These are phyloP conservation scores for Halichondria panicea DNA, from an alignment of 37 sponge, comb jelly and placozoan species.

Conservation along the genomic window DNA sequence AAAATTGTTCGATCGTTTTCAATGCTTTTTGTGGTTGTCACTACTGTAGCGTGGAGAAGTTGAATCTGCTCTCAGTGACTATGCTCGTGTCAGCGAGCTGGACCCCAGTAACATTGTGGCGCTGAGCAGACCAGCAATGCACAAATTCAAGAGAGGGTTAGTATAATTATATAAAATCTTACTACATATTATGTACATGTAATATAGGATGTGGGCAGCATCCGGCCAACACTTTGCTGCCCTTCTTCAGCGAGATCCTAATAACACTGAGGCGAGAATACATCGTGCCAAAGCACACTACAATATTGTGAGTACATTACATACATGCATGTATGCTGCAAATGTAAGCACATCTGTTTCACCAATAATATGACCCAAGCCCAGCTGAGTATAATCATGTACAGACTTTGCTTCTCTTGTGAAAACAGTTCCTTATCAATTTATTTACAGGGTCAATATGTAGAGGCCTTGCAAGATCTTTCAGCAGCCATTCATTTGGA, in stretches of 20 bases:
- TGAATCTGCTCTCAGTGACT: conserved; percentile 69
- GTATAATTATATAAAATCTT: neutral
- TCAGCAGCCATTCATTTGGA: conserved; percentile 90
- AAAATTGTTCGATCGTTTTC: neutral
- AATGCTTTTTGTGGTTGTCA: neutral
- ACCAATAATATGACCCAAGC: neutral
- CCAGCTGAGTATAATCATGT: neutral
- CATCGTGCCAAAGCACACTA: conserved; percentile 47
- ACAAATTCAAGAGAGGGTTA: conserved; percentile 50
- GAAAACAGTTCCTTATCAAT: neutral
- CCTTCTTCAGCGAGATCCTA: conserved; percentile 46
- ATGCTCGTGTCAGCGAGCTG: conserved; percentile 60
- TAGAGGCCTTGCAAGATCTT: conserved; percentile 76
- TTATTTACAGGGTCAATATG: conserved; percentile 48
- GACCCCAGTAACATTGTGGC: conserved; percentile 59
- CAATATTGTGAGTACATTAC: conserved; percentile 47
- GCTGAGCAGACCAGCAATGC: conserved; percentile 68
- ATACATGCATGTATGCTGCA: neutral
- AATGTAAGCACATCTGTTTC: no score
- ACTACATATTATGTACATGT: neutral
- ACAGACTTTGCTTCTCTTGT: no score
- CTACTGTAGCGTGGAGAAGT: conserved; percentile 50
- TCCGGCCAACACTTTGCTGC: conserved; percentile 28
- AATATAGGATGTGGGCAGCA: conserved; percentile 29
- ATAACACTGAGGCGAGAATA: conserved; percentile 44